Base-by-base conservation (phyloP, 2,888 invertebrate species). In the Philopedon plagiatum region DNA sequence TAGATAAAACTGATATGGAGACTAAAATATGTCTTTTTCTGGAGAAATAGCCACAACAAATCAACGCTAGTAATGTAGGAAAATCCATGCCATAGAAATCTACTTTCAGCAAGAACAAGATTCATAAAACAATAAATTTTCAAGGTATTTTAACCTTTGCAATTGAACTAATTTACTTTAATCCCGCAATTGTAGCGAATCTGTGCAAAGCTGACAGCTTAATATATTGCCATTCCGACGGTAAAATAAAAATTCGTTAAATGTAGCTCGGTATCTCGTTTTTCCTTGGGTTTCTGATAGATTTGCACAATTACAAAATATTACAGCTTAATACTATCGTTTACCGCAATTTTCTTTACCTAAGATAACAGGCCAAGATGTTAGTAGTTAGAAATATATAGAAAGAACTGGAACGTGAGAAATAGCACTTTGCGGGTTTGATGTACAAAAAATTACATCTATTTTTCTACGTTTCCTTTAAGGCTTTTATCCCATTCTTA, bases 231-330 rank as follows among this genome's bases (percentile, higher is more conserved):
- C 26, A 51, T 51, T 13, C 51, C 51, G 15, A 13, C 5, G 13
- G 26, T 7, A 51, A 26, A 51, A 51, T 26, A 51, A 51, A 26
- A 51, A 51, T 21, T 19, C 15, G 26, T 51, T 51, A 51, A 51
- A 26, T 39, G 41, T 23, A 23, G 19, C 60, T 21, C 23, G 60
- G 60, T 13, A 60, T 60, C 8, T 39, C 15, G 34, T 60, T 60
- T 23, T 60, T 60, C 41, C 23, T 2, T 1, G 0, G 26, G 21
- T n/a, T 51, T 51, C 13, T 26, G 51, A 51, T 60, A 41, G 9
- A 26, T 41, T 60, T 39, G 57, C 8, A 41, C 39, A 60, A 60
- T 60, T 60, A 41, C 41, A 26, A 62, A 62, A 61, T 44, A 49
- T 49, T 26, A 51, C 51, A 19, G 29, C 62, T 62, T 62, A 62